A percentile compares a stretch with the other conserved stretches of the same genome.
phyloP scores from a whole-genome alignment of 2,797 vertebrate species.

The Pagetopsis macropterus region DNA sequence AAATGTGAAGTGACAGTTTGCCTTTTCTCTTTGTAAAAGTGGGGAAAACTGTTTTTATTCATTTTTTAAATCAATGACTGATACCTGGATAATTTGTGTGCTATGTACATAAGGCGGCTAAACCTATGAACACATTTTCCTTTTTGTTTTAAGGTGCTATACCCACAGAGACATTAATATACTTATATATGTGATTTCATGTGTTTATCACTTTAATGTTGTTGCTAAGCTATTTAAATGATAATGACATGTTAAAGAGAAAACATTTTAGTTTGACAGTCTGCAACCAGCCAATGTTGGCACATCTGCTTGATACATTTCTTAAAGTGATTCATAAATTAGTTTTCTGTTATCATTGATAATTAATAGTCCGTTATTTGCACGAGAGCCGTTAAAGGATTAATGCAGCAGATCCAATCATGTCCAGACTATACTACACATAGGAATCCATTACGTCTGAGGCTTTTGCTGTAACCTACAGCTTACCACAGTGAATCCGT shows the following conservation, averaged over 20 bases:
- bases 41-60: too few species aligned
- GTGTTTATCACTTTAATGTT: too few species aligned
- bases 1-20: slow-evolving; percentile 56
- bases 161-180: too few species aligned
- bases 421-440: slow-evolving; percentile 15
- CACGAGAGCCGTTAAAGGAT: slow-evolving; percentile 14
- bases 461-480: slow-evolving; percentile 47
- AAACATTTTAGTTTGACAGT: neutral
- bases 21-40: slow-evolving; percentile 18
- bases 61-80: too few species aligned
- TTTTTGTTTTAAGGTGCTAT: too few species aligned
- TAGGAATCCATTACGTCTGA: slow-evolving; percentile 24
- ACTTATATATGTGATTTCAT: too few species aligned
- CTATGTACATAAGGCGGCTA: neutral
- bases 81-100: neutral
- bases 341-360: slow-evolving; percentile 25
- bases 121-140: slow-evolving; percentile 18
- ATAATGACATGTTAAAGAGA: neutral
- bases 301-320: slow-evolving; percentile 14
- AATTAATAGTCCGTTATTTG: slow-evolving; percentile 46
- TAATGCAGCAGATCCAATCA: slow-evolving; percentile 15
- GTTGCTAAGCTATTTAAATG: neutral
- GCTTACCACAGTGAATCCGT: slow-evolving; percentile 51
- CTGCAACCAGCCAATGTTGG: neutral
- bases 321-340: slow-evolving; percentile 19